These are phyloP conservation scores for Ceratina calcarata DNA, from an alignment of 1,140 invertebrate genomes.

Conservation along the genomic window DNA sequence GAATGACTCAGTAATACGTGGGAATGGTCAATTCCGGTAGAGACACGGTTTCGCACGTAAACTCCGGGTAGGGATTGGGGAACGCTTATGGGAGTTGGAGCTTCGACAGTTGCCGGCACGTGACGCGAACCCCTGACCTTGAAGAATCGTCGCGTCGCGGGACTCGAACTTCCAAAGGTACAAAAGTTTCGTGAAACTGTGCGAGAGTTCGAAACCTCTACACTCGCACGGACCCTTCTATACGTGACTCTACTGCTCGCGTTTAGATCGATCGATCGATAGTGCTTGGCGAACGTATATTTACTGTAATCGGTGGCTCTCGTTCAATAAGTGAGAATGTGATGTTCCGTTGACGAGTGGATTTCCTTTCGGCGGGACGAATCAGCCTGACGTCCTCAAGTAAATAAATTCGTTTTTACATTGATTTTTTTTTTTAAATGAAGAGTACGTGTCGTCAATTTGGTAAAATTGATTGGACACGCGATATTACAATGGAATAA, in stretches of 20 bases:
- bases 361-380: too few species aligned
- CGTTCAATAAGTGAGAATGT: constrained; percentile 10
- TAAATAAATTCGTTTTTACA: too few species aligned
- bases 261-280: constrained; percentile 23
- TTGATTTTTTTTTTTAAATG: too few species aligned
- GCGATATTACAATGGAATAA: too few species aligned
- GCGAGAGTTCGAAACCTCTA: background rate
- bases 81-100: constrained; percentile 5
- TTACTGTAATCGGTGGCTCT: constrained; percentile 1
- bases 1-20: too few species aligned
- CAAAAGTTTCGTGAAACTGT: constrained; percentile 50
- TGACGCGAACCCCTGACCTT: constrained; percentile 45
- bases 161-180: constrained; percentile 38
- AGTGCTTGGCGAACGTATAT: constrained; percentile 21
- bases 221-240: background rate
- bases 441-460: too few species aligned
- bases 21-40: too few species aligned
- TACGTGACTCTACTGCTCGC: constrained; percentile 1
- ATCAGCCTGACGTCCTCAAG: too few species aligned
- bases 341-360: constrained; percentile 6
- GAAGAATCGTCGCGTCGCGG: constrained; percentile 36
- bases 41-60: too few species aligned
- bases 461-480: too few species aligned
- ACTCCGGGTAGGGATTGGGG: background rate
- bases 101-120: constrained; percentile 23